phyloP scores from a whole-genome alignment of 2,797 vertebrate species.

The Dendrocincla fuliginosa region DNA sequence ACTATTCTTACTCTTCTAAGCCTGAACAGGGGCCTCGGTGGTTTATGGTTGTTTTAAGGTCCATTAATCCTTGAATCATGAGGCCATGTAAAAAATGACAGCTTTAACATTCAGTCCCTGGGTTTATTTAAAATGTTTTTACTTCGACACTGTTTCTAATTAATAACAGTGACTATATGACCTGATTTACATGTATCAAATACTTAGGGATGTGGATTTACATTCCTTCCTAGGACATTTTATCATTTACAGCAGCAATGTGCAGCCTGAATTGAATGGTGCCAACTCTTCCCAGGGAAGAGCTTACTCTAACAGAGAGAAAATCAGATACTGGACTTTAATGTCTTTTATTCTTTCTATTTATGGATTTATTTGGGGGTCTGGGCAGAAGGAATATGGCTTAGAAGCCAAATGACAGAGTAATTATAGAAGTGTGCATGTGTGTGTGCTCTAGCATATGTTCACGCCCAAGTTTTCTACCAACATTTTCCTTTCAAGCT shows the following conservation, averaged over 20 bases:
- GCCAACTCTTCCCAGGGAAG: not conserved
- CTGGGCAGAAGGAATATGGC: not conserved
- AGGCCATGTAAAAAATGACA: conserved; percentile 79
- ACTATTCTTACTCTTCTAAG: conserved; percentile 71
- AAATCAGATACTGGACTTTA: conserved; percentile 4
- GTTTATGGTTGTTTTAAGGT: conserved; percentile 81
- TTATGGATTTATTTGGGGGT: conserved; percentile 4
- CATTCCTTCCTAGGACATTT: not conserved
- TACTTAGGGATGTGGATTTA: not conserved
- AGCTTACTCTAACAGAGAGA: not conserved
- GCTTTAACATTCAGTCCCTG: conserved; percentile 73
- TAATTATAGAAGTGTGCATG: not conserved
- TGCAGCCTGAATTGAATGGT: not conserved
- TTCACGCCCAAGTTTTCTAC: not conserved
- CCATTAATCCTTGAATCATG: conserved; percentile 84
- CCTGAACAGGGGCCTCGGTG: conserved; percentile 71
- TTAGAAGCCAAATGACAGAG: not conserved
- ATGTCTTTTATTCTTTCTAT: not conserved
- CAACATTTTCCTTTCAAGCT: not conserved
- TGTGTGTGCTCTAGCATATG: not conserved
- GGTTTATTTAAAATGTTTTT: conserved; percentile 79
- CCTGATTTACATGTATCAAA: conserved; percentile 65
- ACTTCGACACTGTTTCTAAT: conserved; percentile 75
- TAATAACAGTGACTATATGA: conserved; percentile 67
- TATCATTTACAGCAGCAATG: not conserved